These are phyloP conservation scores for Rhabdomys dilectus DNA, from an alignment of 2,113 vertebrate species.

Conservation along the genomic window DNA sequence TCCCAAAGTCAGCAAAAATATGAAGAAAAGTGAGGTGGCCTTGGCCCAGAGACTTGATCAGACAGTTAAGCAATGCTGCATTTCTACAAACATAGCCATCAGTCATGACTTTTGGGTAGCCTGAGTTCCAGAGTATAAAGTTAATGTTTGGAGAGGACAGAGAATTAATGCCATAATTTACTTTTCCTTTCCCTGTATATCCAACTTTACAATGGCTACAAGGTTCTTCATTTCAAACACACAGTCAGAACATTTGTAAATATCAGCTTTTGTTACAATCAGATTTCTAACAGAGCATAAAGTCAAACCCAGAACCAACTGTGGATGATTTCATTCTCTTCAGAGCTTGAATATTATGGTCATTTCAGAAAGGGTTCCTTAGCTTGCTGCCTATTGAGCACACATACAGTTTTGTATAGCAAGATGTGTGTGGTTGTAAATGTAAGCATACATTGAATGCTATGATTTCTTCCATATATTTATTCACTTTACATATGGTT, in stretches of 20 bases:
- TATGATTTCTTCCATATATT: background rate
- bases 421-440: background rate
- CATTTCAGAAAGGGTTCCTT: background rate
- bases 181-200: background rate
- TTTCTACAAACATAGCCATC: background rate
- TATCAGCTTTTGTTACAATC: background rate
- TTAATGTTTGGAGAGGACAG: background rate
- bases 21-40: background rate
- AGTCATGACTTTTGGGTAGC: background rate
- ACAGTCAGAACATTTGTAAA: background rate
- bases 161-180: constrained; percentile 3
- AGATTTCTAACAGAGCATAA: background rate
- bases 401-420: background rate
- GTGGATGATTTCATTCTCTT: background rate
- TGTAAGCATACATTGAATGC: background rate
- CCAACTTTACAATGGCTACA: background rate
- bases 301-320: background rate
- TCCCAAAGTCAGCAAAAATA: background rate
- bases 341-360: background rate
- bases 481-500: too few relatives aligned
- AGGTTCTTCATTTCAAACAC: background rate
- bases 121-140: background rate
- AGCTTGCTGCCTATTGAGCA: background rate
- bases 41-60: background rate
- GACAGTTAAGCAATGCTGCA: background rate